Evolutionary conservation across 2,113 vertebrate genomes (phyloP).

Genomic region (Cyprichromis sp.): DNA sequence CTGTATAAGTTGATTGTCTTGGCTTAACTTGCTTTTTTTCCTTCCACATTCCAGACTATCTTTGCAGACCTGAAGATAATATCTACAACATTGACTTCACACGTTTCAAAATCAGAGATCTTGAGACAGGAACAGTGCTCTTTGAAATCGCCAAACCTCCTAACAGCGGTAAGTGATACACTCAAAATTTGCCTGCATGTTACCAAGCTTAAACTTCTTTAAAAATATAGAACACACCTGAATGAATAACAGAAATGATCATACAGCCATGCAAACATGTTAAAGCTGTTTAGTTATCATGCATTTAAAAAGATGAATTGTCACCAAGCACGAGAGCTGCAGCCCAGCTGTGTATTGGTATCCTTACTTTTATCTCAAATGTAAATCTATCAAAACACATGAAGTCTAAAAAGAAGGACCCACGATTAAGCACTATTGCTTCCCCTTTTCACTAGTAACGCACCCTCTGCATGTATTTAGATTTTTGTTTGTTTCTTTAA

Average conservation of each 20-base stretch:
- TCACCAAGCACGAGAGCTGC: background rate
- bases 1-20: background rate
- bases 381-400: background rate
- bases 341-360: background rate
- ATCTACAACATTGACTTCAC: slow-evolving; percentile 95
- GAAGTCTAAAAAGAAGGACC: background rate
- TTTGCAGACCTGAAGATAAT: slow-evolving; percentile 95
- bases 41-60: slow-evolving; percentile 76
- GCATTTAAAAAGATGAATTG: background rate
- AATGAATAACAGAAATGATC: background rate
- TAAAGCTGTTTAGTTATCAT: background rate
- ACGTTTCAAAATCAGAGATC: slow-evolving; percentile 95
- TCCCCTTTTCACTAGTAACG: background rate
- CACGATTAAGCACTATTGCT: background rate
- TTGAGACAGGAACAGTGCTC: slow-evolving; percentile 90
- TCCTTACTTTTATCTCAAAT: background rate
- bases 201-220: background rate
- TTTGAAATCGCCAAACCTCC: slow-evolving; percentile 98
- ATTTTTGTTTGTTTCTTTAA: background rate
- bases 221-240: background rate
- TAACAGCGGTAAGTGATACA: slow-evolving; percentile 68
- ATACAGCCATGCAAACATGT: background rate
- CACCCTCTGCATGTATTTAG: background rate
- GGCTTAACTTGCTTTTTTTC: background rate
- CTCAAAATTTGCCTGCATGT: background rate